Conservation (phyloP, 1,140 invertebrate genomes). For the Caerostris extrusa region DNA sequence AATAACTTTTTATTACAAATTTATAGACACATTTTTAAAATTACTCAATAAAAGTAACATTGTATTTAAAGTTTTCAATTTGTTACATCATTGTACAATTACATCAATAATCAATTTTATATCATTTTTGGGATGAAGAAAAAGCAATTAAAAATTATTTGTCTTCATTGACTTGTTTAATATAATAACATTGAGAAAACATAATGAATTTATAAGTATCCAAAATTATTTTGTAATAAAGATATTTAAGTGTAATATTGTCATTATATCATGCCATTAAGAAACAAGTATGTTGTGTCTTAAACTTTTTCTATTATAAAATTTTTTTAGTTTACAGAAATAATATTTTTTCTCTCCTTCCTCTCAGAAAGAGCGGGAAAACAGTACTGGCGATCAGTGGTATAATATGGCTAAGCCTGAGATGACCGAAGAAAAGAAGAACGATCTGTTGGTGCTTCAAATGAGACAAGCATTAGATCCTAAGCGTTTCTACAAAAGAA, state of each 20-base stretch:
- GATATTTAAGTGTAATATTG: too few relatives aligned
- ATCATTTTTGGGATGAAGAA: background rate
- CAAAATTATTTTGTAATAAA: too few relatives aligned
- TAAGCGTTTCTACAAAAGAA: constrained; percentile 96
- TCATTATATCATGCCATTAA: too few relatives aligned
- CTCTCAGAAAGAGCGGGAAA: constrained; percentile 83
- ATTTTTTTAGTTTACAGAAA: background rate
- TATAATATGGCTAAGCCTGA: constrained; percentile 93
- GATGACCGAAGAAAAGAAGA: constrained; percentile 91
- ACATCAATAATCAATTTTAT: background rate
- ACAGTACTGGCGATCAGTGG: constrained; percentile 93
- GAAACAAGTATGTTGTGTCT: background rate
- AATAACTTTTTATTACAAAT: too few relatives aligned
- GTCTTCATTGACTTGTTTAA: too few relatives aligned
- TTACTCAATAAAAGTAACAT: too few relatives aligned
- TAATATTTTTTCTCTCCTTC: background rate
- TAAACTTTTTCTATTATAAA: background rate
- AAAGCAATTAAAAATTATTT: background rate
- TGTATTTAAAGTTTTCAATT: too few relatives aligned
- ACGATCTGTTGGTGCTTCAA: constrained; percentile 92
- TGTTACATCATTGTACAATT: too few relatives aligned
- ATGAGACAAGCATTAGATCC: constrained; percentile 96
- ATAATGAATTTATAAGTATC: too few relatives aligned
- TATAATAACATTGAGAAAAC: too few relatives aligned
- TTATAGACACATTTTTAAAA: too few relatives aligned